Evolutionary conservation across 2,888 invertebrate genomes (phyloP), one percentile per base, ranked within the genome.

Genomic region (Beris morrisii): DNA sequence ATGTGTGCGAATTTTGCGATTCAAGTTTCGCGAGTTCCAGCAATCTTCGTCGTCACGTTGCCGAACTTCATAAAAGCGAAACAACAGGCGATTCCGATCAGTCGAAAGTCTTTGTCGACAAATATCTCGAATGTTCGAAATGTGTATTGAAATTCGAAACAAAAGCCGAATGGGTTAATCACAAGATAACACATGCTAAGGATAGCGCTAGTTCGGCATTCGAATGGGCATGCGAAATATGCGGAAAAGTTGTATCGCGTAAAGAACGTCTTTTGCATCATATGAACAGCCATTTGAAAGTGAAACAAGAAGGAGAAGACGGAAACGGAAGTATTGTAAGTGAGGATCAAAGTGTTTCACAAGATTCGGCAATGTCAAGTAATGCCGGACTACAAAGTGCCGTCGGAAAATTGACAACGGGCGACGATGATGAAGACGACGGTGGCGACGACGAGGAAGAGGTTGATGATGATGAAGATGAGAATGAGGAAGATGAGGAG

Each of bases 151-250:
- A 75, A 55, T 81, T 81, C 69, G 75, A 75, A 11, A 75, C 77
- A 0, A 76, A 78, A 59, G 73, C 74, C 31, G 76, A 77, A 63
- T 81, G 81, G 81, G 77, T 81, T 46, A 78, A 79, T 15, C 81
- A 81, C 54, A 81, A 81, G 70, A 74, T 80, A 31, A 73, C 73
- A 3, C 79, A 81, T 70, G 79, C 79, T 0, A 75, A 77, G 38
- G 73, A 76, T 68, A 79, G 77, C 67, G 77, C 78, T 5, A 78
- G 76, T 53, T 77, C 78, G 31, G 77, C 80, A 67, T 80, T 78
- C 71, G 81, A 81, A 66, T 81, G 81, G 81, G 79, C 78, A 65
- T 81, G 81, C 69, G 81, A 81, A 64, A 73, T 81, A 54, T 81
- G 81, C 65, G 79, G 79, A 43, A 77, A 78, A 54, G 77, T 80